Conservation (phyloP, 2,113 vertebrate species). For the Brienomyrus brachyistius region DNA sequence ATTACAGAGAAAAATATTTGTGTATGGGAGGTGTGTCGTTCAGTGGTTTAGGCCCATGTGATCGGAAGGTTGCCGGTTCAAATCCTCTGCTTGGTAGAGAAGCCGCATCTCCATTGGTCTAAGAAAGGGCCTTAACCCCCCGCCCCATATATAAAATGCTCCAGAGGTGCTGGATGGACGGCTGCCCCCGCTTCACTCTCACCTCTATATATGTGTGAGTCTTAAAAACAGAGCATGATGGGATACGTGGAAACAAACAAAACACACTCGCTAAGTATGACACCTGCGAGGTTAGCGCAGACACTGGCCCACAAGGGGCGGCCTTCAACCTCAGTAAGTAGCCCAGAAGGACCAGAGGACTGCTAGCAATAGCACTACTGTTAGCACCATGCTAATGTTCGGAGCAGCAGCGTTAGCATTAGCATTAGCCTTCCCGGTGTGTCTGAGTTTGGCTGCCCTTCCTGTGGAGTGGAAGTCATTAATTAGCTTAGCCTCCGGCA, state of each 20-base stretch:
- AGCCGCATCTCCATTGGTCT: not conserved
- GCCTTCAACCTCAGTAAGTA: not conserved
- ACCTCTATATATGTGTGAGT: not conserved
- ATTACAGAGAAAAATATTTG: not conserved
- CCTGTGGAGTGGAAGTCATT: constrained; percentile 41
- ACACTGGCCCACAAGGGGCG: not conserved
- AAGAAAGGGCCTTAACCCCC: not conserved
- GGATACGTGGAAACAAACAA: not conserved
- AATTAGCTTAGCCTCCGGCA: constrained; percentile 32
- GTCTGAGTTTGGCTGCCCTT: constrained; percentile 14
- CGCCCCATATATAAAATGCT: not conserved
- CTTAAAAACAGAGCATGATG: not conserved
- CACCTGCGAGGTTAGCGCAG: not conserved
- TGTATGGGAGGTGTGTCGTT: not conserved
- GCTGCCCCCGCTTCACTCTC: not conserved
- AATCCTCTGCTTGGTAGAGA: not conserved
- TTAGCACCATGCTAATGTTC: constrained; percentile 26
- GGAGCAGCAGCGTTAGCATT: not conserved
- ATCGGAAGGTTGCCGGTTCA: not conserved
- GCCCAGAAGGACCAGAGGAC: not conserved
- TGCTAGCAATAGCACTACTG: constrained; percentile 10
- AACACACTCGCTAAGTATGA: not conserved
- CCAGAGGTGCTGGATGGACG: not conserved
- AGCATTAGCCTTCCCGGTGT: not conserved
- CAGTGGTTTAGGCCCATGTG: not conserved